phyloP scores from a whole-genome alignment of 2,113 vertebrate species.

The Aplodontia rufa region DNA sequence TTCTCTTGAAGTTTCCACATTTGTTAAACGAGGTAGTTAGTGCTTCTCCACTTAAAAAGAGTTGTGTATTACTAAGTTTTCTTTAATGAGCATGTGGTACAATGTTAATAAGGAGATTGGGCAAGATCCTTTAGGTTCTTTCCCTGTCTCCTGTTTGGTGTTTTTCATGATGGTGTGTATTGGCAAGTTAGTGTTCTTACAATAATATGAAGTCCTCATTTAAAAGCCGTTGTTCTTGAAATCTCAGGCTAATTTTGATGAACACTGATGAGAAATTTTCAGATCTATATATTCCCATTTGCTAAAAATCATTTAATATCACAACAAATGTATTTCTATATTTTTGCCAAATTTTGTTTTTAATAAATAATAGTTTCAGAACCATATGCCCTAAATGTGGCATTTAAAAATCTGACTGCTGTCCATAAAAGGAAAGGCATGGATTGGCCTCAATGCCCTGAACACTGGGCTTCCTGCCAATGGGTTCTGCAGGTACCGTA shows the following conservation, averaged over 20 bases:
- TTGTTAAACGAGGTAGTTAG: background rate
- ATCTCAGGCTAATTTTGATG: background rate
- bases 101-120: background rate
- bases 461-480: background rate
- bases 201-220: background rate
- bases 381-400: background rate
- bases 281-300: background rate
- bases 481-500: background rate
- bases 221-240: slow-evolving; percentile 19
- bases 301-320: background rate
- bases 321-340: background rate
- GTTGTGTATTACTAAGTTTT: background rate
- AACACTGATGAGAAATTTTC: background rate
- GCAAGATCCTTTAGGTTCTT: background rate
- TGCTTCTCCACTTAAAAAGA: background rate
- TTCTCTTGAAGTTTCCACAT: background rate
- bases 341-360: slow-evolving; percentile 10
- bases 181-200: background rate
- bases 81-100: background rate
- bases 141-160: background rate
- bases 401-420: background rate
- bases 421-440: background rate
- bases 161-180: background rate
- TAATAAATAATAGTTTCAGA: slow-evolving; percentile 9
- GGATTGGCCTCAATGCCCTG: background rate